A percentile compares a stretch with the other conserved stretches of the same genome.
Conservation (phyloP, 2,888 invertebrate genomes). For the Xanthorhoe spadicearia region DNA sequence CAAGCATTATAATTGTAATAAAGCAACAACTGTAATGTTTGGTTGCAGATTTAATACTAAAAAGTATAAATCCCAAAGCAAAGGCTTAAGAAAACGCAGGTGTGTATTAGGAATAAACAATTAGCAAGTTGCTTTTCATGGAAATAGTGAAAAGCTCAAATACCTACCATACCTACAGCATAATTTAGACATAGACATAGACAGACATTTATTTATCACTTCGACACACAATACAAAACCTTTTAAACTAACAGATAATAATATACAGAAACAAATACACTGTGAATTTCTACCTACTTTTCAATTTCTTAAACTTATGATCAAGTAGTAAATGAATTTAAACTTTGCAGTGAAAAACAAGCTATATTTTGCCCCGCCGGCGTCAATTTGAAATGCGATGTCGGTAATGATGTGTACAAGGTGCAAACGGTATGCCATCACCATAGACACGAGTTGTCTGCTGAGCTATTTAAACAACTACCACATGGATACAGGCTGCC, state of each 20-base stretch:
- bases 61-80: slow-evolving; percentile 10
- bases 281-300: no score
- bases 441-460: slow-evolving; percentile 34
- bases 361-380: slow-evolving; percentile 19
- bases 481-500: slow-evolving; percentile 28
- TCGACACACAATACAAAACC: no score
- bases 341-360: slow-evolving; percentile 11
- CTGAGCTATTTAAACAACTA: slow-evolving; percentile 10
- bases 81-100: slow-evolving; percentile 22
- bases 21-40: not conserved
- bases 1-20: not conserved
- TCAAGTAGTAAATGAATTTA: not conserved
- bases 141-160: no score
- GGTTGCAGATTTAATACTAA: slow-evolving; percentile 13
- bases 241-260: no score
- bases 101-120: not conserved
- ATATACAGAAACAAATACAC: no score
- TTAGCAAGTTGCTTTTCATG: no score
- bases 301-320: no score
- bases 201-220: no score
- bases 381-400: slow-evolving; percentile 5
- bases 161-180: no score
- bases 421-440: slow-evolving; percentile 30
- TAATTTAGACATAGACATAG: no score
- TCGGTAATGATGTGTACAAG: not conserved